These are phyloP conservation scores for Hipposideros armiger DNA, from an alignment of 2,113 vertebrate genomes.

Conservation along the genomic window DNA sequence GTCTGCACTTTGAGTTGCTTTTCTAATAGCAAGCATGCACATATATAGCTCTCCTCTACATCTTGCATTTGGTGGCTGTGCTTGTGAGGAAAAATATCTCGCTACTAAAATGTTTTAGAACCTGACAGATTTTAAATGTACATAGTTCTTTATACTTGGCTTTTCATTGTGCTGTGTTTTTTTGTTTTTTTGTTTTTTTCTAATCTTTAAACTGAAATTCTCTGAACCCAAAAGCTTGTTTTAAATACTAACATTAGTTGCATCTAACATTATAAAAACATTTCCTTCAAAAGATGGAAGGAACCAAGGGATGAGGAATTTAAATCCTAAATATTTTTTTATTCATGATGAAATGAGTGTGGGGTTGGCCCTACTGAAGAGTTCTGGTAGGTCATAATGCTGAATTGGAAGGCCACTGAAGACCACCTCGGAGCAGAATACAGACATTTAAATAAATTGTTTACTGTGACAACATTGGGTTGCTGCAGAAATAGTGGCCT, in stretches of 20 bases:
- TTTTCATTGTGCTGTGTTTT: background rate
- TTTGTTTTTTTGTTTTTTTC: background rate
- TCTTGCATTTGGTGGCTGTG: background rate
- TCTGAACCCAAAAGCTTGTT: background rate
- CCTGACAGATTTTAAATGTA: background rate
- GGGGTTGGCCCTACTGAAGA: background rate
- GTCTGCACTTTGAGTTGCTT: background rate
- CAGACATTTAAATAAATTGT: background rate
- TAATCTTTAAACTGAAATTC: background rate
- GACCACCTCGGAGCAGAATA: background rate
- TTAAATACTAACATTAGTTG: background rate
- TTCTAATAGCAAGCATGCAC: background rate
- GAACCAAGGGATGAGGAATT: background rate
- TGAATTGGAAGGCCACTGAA: background rate
- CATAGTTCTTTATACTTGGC: background rate
- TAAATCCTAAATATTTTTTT: slow-evolving; percentile 31
- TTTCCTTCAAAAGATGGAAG: background rate
- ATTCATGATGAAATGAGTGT: background rate
- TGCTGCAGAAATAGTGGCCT: background rate
- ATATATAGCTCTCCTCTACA: background rate
- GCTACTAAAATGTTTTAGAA: slow-evolving; percentile 11
- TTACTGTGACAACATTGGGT: background rate
- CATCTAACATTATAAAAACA: background rate
- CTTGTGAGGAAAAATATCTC: background rate
- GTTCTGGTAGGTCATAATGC: background rate